Conservation (phyloP, 2,797 vertebrate species). For the Florisuga fusca region DNA sequence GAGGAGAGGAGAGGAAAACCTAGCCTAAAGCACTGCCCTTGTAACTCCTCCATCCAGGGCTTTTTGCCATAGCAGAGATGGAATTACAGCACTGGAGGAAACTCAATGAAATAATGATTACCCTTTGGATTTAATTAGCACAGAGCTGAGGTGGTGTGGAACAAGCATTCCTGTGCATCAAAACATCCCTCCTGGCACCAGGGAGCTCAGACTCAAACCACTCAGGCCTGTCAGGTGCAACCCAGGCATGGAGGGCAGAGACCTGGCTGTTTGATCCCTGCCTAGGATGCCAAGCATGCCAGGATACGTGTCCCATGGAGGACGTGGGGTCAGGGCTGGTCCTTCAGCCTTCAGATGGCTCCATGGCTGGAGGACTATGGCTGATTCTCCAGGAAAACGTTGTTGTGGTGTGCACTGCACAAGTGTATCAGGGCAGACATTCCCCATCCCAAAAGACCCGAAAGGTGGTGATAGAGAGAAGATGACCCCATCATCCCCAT, state of each 20-base stretch:
- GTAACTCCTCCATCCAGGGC: not conserved
- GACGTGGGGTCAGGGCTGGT: not conserved
- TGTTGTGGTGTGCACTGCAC: not conserved
- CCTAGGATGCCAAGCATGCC: not conserved
- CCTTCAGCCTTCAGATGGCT: not conserved
- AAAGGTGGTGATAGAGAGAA: not conserved
- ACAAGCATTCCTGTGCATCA: not conserved
- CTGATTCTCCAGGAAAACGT: not conserved
- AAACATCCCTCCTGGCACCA: not conserved
- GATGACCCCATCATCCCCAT: not conserved
- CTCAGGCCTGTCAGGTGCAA: not conserved
- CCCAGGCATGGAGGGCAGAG: not conserved
- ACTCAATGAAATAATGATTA: conserved; percentile 65
- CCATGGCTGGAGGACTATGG: rapidly evolving
- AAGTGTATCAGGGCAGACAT: not conserved
- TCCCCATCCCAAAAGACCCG: not conserved
- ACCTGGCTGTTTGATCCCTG: not conserved
- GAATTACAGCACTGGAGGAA: conserved; percentile 36
- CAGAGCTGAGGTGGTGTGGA: not conserved
- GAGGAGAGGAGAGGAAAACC: rapidly evolving
- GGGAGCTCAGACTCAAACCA: not conserved
- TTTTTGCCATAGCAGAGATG: conserved; percentile 37
- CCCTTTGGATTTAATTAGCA: conserved; percentile 58
- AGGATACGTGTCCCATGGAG: rapidly evolving
- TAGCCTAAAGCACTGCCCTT: not conserved